Evolutionary conservation across 2,113 vertebrate species (phyloP), one percentile per base, ranked within the genome.

Genomic region (Epinephelus moara): DNA sequence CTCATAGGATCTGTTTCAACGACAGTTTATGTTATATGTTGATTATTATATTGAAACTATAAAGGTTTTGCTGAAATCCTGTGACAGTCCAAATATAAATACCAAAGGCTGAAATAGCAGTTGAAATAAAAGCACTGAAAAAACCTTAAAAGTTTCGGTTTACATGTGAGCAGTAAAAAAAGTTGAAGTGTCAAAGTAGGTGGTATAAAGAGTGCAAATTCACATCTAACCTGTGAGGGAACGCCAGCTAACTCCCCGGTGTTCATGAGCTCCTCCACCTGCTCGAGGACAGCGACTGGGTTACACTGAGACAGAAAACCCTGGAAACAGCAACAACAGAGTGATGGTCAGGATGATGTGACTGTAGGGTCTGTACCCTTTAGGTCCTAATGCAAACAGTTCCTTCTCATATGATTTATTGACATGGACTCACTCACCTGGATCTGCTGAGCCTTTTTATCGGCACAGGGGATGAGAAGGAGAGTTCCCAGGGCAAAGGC

Each of bases 401-500:
- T 50, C 14, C n/a, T 25, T 47, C 47, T 83, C 50, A 25, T 49
- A 4, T 30, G 33, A 45, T 23, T 33, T 4, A 33, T 2, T 37
- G 59, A 70, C 56, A 50, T 49, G 5, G 17, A 71, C 3, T 9
- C 5, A 80, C 33, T 14, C 91, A 99, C 98, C 95, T 98, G 94
- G 70, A 98, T 96, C 89, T 98, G 97, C 74, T 97, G 96, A 40
- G 93, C 86, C 80, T 95, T 94, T 82, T 96, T 98, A 77, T 94
- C 94, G 14, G 94, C 82, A 87, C 96, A 96, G 56, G 97, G 97
- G 89, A 97, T 96, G 76, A 99, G 94, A 70, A 97, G 82, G 0
- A 99, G 96, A n/a, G 97, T 97, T 11, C 97, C 98, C 66, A 99
- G 74, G 6, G 98, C 96, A 64, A 98, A 97, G 2, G 97, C 97